phyloP scores from a whole-genome alignment of 1,140 invertebrate genomes.

The Alviniconcha marisindica region DNA sequence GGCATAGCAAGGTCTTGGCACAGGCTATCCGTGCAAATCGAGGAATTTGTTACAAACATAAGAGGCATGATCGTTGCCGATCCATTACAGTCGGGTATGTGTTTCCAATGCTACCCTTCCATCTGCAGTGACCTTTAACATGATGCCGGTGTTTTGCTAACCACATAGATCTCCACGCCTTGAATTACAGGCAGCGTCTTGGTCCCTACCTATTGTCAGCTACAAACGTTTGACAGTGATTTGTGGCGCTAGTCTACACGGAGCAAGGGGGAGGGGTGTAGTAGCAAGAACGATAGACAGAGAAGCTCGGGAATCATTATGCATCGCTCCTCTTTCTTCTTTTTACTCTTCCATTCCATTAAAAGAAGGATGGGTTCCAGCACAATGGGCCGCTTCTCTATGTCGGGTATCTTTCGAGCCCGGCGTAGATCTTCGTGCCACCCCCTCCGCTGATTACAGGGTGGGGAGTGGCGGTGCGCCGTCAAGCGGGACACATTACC shows the following conservation, averaged over 20 bases:
- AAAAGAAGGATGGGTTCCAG: constrained; percentile 32
- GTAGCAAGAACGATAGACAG: not conserved
- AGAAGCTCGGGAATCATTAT: constrained; percentile 20
- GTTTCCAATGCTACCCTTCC: not conserved
- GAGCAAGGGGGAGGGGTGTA: not conserved
- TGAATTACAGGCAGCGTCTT: constrained; percentile 10
- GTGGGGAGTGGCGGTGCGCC: constrained; percentile 22
- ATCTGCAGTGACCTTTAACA: constrained; percentile 15
- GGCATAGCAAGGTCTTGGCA: too few species aligned
- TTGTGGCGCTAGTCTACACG: constrained; percentile 6
- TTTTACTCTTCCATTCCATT: not conserved
- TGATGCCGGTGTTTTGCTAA: constrained; percentile 36
- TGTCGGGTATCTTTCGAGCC: not conserved
- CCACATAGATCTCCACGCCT: constrained; percentile 30
- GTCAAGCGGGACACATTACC: constrained; percentile 33
- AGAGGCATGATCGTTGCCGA: not conserved
- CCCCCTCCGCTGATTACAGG: constrained; percentile 27
- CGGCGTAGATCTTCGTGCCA: constrained; percentile 15
- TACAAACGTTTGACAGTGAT: constrained; percentile 31
- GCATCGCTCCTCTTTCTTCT: constrained; percentile 26
- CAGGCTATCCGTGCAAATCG: not conserved
- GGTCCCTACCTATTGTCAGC: constrained; percentile 10
- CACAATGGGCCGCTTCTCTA: constrained; percentile 18
- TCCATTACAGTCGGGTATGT: constrained; percentile 22
- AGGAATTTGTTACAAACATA: not conserved